Conservation (phyloP, 2,113 vertebrate genomes). For the Aptenodytes patagonicus region DNA sequence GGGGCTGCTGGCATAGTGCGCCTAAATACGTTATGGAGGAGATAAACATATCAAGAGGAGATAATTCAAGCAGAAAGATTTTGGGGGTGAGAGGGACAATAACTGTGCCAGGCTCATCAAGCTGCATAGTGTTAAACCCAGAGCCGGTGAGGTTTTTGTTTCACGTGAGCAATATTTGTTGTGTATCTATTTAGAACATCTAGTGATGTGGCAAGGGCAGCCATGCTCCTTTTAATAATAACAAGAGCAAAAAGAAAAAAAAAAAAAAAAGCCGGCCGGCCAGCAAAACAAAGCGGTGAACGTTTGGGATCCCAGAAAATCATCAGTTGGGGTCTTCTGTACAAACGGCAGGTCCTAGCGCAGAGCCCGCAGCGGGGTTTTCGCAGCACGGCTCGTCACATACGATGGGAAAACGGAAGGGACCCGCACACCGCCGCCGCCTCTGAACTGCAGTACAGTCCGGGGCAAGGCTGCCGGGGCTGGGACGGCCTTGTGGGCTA, state of each 20-base stretch:
- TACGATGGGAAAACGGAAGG: neutral
- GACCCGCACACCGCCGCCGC: fast-evolving
- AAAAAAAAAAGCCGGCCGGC: neutral
- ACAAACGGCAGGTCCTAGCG: neutral
- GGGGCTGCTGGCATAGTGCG: neutral
- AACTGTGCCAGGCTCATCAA: neutral
- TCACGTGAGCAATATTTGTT: neutral
- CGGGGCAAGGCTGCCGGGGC: neutral
- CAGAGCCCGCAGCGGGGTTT: neutral
- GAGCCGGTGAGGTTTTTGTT: neutral
- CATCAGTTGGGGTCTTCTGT: too few species aligned
- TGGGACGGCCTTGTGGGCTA: fast-evolving
- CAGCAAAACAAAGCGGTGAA: neutral
- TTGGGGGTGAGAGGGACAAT: neutral
- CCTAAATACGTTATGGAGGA: neutral
- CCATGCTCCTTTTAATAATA: neutral
- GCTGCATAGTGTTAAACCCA: neutral
- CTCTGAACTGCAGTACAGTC: neutral
- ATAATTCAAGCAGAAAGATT: neutral
- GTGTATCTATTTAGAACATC: conserved; percentile 5
- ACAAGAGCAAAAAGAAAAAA: neutral
- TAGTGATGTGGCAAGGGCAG: neutral
- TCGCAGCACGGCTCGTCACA: fast-evolving
- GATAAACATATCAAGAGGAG: neutral
- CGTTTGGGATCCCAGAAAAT: too few species aligned